phyloP scores from a whole-genome alignment of 2,113 vertebrate genomes.

The Hemibagrus wyckioides region DNA sequence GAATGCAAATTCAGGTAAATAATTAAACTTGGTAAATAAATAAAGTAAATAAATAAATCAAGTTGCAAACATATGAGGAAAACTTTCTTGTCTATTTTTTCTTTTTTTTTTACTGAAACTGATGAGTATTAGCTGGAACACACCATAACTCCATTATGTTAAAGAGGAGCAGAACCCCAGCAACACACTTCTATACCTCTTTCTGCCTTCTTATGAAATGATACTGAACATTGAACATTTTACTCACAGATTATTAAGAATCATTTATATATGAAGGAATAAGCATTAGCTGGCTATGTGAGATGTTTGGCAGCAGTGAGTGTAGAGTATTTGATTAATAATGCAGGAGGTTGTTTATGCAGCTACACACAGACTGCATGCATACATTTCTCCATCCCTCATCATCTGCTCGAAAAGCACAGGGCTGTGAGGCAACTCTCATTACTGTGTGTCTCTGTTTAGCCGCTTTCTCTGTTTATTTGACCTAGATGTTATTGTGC shows the following conservation, averaged over 20 bases:
- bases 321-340: neutral
- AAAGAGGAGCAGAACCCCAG: neutral
- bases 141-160: neutral
- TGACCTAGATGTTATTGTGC: constrained; percentile 54
- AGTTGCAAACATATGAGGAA: neutral
- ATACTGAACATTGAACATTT: neutral
- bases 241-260: neutral
- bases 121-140: neutral
- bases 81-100: neutral
- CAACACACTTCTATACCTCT: neutral
- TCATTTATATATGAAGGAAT: neutral
- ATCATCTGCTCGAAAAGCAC: constrained; percentile 7
- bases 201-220: neutral
- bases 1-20: neutral
- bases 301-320: neutral
- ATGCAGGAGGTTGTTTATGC: neutral
- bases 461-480: constrained; percentile 38
- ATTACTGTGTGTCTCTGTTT: constrained; percentile 25
- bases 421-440: constrained; percentile 17
- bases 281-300: neutral
- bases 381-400: neutral
- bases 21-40: no score
- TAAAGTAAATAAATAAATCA: neutral
- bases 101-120: neutral
- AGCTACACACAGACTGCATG: neutral